phyloP scores from a whole-genome alignment of 2,113 vertebrate genomes.

The Raphicerus campestris region DNA sequence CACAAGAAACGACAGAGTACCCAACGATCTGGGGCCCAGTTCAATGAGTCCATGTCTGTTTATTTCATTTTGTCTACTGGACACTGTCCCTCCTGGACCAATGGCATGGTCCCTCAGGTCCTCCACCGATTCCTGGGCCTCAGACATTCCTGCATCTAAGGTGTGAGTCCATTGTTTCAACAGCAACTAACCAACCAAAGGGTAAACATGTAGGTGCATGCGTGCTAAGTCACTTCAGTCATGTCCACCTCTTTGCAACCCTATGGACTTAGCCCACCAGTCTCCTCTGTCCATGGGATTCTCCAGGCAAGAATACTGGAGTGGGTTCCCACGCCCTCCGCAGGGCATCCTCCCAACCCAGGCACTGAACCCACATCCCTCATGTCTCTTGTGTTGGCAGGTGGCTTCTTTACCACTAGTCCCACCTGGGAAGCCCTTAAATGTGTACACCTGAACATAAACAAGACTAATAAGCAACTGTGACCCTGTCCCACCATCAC shows the following conservation, averaged over 20 bases:
- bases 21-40: not conserved
- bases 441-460: not conserved
- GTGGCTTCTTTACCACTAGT: not conserved
- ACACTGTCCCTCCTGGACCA: not conserved
- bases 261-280: fast-evolving
- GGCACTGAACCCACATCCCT: not conserved
- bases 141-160: not conserved
- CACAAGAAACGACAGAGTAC: fast-evolving
- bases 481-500: not conserved
- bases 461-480: not conserved
- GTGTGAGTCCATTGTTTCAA: not conserved
- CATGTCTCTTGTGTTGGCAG: not conserved
- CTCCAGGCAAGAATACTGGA: not conserved
- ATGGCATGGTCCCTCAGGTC: not conserved
- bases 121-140: not conserved
- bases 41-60: not conserved
- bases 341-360: not conserved
- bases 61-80: not conserved
- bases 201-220: not conserved
- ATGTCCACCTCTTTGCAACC: not conserved
- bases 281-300: not conserved
- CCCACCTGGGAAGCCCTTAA: not conserved
- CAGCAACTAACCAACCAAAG: not conserved
- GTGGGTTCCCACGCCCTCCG: not conserved
- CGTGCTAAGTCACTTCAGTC: not conserved